Evolutionary conservation across 2,888 invertebrate genomes (phyloP), one percentile per base, ranked within the genome.

Genomic region (Meteorus cinctellus): DNA sequence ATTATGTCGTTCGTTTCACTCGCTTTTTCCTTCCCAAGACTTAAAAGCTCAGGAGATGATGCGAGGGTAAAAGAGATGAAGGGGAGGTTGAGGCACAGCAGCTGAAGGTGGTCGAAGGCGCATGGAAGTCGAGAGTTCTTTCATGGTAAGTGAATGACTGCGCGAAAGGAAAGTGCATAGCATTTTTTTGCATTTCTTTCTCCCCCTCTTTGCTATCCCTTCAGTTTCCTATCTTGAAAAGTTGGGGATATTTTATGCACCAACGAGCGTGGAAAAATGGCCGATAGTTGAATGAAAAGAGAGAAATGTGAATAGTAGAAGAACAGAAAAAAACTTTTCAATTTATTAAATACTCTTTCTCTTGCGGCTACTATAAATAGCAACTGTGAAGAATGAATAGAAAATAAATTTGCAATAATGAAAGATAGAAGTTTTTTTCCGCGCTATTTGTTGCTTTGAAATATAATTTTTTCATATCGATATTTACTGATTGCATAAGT

Each of bases 281-380:
- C n/a, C 62, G 62, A 29, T 62, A 16, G 62, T 36, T 65, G 36
- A 65, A 65, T 24, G 19, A 34, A 63, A 27, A 29, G 24, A 24
- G 24, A 60, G 24, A 29, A 60, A 31, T 4, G 27, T 14, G 10
- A 31, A 12, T 27, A 62, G 14, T 14, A 12, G 29, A 62, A 62
- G 8, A 12, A 41, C 8, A 12, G 8, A 29, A 29, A 31, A 29
- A 31, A 29, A 62, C 62, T 62, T 62, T 62, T n/a, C 31, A 62
- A 62, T 62, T 62, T 62, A 62, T 62, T 62, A 62, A 62, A 29
- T 62, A 62, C 62, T 62, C n/a, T 31, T 62, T 62, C 55, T 19
- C 3, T 62, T 6, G 4, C 4, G 14, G 29, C 16, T 4, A 8
- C 4, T 62, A 29, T 29, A 29, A 62, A 31, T 29, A 29, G 62